Base-by-base conservation (phyloP, 2,797 vertebrate species). In the Galago senegalensis region DNA sequence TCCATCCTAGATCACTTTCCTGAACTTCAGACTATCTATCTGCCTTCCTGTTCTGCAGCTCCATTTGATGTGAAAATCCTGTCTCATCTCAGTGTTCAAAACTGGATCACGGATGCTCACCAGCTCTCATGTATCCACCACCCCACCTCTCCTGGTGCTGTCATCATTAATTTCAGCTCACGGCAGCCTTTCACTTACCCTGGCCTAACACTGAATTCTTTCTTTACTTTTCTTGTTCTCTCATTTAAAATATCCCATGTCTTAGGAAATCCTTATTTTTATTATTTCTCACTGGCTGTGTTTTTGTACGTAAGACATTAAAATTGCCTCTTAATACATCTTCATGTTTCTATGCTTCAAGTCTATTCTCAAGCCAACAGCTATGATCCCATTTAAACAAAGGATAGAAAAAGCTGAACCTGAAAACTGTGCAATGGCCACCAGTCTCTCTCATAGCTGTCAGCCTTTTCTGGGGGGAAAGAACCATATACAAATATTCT, bases 61-160 rank as follows among this genome's bases (percentile, higher is more conserved):
- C 29, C 76, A 77, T 27, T 40, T 70, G n/a, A 65, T 9, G 0
- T 56, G 25, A 7, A 72, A 65, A 65, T 40, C 4, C 23, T 29
- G 6, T 49, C 56, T 77, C 7, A 87, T 17, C 40, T 40, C 40
- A 40, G 2, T 7, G 0, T 53, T 85, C n/a, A 61, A 40, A 72
- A 72, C 9, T 4, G 20, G 27, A 29, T 46, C 16, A 12, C 3
- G 69, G 37, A 25, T 60, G 65, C 6, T 34, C 6, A n/a, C 29
- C 6, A 7, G 1, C 2, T 27, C 34, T 21, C 14, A 60, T 0
- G 10, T 0, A n/a, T 8, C 11, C 53, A 34, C 12, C 17, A 56
- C 31, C 2, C 31, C 0, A 1, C 7, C 73, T 7, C 0, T 17
- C 16, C 27, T 18, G 14, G 23, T 40, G 21, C 13, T 3, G 49